These are phyloP conservation scores for Varanus salvator DNA, from an alignment of 2,113 vertebrate genomes.

Conservation along the genomic window DNA sequence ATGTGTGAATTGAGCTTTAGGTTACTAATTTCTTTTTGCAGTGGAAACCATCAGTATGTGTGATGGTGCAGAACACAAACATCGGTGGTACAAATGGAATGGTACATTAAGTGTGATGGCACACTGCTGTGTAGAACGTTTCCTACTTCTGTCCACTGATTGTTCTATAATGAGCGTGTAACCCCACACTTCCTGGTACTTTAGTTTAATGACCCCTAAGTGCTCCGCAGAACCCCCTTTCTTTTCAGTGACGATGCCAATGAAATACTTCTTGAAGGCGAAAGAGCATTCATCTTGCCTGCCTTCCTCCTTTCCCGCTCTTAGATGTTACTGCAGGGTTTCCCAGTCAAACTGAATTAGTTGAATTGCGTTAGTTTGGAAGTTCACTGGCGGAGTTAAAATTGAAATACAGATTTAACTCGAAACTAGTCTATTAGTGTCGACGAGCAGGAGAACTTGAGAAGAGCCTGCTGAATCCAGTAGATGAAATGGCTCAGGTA, in stretches of 20 bases:
- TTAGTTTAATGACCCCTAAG: background rate
- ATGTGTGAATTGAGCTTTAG: background rate
- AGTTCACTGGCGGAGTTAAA: background rate
- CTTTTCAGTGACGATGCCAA: background rate
- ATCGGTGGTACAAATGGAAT: constrained; percentile 22
- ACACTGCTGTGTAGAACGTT: background rate
- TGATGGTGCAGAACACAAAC: no score
- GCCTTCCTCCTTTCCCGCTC: background rate
- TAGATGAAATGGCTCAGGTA: background rate
- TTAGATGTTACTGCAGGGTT: background rate
- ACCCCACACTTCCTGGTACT: background rate
- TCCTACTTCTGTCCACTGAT: no score
- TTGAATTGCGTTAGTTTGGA: background rate
- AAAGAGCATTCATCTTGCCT: background rate
- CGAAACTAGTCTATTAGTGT: background rate
- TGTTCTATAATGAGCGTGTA: background rate
- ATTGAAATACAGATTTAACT: background rate
- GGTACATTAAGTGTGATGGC: background rate
- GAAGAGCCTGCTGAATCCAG: background rate
- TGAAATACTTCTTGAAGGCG: background rate
- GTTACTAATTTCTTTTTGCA: no score
- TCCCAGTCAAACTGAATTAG: background rate
- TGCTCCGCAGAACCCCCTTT: background rate
- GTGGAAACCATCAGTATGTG: background rate
- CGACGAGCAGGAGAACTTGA: background rate